These are phyloP conservation scores for Eurois occulta DNA, from an alignment of 2,888 invertebrate genomes.

Conservation along the genomic window DNA sequence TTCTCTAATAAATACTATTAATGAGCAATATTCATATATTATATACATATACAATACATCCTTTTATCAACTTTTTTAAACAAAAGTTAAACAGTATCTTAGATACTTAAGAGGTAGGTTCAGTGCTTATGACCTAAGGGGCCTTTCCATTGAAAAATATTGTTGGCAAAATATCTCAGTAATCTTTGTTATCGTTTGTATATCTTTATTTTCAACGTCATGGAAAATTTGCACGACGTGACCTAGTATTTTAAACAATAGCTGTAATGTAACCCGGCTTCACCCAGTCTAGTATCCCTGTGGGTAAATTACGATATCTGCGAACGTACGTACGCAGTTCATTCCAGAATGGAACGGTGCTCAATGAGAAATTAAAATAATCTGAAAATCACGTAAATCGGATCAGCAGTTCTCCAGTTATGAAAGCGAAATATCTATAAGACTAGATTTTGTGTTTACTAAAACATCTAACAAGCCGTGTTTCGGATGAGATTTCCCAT, in stretches of 20 bases:
- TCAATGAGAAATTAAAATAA: background rate
- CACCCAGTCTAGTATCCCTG: background rate
- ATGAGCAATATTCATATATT: no score
- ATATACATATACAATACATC: no score
- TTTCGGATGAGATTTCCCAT: background rate
- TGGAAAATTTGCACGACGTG: background rate
- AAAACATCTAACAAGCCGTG: background rate
- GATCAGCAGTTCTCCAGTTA: background rate
- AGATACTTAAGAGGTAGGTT: background rate
- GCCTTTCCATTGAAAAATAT: background rate
- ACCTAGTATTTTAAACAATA: background rate
- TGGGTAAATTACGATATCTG: background rate
- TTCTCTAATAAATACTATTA: no score
- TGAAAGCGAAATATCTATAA: no score
- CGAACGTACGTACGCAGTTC: background rate
- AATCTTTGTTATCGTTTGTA: background rate
- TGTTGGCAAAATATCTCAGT: background rate
- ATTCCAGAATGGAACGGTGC: background rate
- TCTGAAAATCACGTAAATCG: background rate
- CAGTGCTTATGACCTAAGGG: background rate
- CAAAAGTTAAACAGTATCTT: no score
- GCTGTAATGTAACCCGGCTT: background rate
- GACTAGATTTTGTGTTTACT: background rate
- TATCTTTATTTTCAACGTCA: background rate
- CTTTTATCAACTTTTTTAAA: no score